A percentile compares a stretch with the other conserved stretches of the same genome.
phyloP scores from a whole-genome alignment of 2,888 invertebrate genomes.

The Synanthedon vespiformis region DNA sequence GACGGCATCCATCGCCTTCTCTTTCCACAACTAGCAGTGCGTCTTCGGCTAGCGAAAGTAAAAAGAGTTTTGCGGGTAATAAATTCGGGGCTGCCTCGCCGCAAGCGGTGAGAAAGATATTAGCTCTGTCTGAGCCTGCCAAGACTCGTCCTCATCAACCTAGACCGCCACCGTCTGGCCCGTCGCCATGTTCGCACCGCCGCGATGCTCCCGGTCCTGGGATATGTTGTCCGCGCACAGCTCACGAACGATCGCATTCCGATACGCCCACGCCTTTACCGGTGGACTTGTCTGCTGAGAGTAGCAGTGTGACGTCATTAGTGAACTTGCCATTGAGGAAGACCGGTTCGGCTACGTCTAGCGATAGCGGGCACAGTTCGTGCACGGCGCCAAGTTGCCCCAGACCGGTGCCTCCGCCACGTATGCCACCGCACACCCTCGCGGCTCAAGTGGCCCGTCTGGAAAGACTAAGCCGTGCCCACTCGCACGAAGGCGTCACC shows the following conservation, averaged over 20 bases:
- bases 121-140: slow-evolving; percentile 89
- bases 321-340: slow-evolving; percentile 90
- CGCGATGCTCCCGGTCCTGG: slow-evolving; percentile 69
- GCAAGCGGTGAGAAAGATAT: slow-evolving; percentile 94
- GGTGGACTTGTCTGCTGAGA: slow-evolving; percentile 92
- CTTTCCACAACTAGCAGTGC: slow-evolving; percentile 92
- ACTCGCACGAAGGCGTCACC: slow-evolving; percentile 88
- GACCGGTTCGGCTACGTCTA: slow-evolving; percentile 92
- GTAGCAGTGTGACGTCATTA: slow-evolving; percentile 93
- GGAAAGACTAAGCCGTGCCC: slow-evolving; percentile 84
- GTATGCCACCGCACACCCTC: slow-evolving; percentile 83
- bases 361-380: slow-evolving; percentile 90
- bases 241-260: slow-evolving; percentile 91
- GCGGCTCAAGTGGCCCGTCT: slow-evolving; percentile 89
- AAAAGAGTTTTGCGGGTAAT: slow-evolving; percentile 71
- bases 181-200: slow-evolving; percentile 75
- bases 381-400: slow-evolving; percentile 62
- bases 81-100: slow-evolving; percentile 94
- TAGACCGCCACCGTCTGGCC: slow-evolving; percentile 73
- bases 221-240: slow-evolving; percentile 68
- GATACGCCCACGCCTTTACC: slow-evolving; percentile 88
- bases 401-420: slow-evolving; percentile 77
- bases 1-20: slow-evolving; percentile 92
- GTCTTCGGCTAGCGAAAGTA: slow-evolving; percentile 85
- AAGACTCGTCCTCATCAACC: slow-evolving; percentile 92